Evolutionary conservation across 2,113 vertebrate species (phyloP).

Genomic region (Glaucomys volans): DNA sequence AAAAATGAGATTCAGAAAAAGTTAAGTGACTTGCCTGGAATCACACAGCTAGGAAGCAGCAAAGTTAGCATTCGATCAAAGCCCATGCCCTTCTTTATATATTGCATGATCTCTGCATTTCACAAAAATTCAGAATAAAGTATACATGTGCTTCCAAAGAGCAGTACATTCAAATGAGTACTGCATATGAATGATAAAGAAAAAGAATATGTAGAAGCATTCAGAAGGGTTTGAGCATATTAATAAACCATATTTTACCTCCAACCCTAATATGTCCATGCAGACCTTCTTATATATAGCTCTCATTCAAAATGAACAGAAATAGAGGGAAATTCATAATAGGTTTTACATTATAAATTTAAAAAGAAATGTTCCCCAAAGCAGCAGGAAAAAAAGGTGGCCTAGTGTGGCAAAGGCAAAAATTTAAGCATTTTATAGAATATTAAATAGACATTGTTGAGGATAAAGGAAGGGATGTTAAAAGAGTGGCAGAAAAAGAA

Average conservation of each 20-base stretch:
- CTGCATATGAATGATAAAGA: background rate
- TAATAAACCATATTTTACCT: background rate
- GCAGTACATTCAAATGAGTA: background rate
- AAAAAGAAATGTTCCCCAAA: background rate
- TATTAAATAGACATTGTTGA: conserved; percentile 26
- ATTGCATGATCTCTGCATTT: background rate
- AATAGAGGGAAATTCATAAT: background rate
- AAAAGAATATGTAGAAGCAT: background rate
- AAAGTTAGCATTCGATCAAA: background rate
- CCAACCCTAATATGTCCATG: background rate
- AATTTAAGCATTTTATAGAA: conserved; percentile 25
- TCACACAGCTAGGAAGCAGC: background rate
- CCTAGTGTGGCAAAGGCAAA: background rate
- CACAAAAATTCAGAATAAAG: conserved; percentile 57
- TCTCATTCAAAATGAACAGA: conserved; percentile 41
- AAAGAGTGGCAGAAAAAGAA: background rate
- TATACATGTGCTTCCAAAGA: background rate
- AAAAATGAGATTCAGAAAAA: conserved; percentile 39
- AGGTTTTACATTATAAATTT: background rate
- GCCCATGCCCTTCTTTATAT: background rate
- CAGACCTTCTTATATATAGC: background rate
- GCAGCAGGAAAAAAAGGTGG: background rate
- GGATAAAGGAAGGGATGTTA: background rate
- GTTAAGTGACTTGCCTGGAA: conserved; percentile 9
- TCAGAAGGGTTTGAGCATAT: background rate